These are phyloP conservation scores for Alcis repandata DNA, from an alignment of 2,888 invertebrate genomes.

Conservation along the genomic window DNA sequence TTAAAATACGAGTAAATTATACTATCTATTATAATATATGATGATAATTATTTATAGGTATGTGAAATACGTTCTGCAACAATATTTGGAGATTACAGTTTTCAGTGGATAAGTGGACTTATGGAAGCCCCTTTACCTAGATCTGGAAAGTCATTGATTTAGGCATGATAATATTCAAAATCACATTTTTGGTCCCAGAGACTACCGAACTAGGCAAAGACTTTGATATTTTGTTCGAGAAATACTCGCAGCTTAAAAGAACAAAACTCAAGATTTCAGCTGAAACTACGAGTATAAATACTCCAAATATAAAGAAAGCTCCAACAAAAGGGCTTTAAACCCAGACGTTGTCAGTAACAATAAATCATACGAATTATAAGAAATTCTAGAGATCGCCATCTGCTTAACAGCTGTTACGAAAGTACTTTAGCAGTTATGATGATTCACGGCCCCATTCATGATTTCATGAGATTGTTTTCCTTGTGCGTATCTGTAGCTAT, in stretches of 20 bases:
- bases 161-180: no score
- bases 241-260: not conserved
- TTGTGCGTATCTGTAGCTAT: not conserved
- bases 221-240: not conserved
- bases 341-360: constrained; percentile 33
- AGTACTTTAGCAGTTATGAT: constrained; percentile 41
- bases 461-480: constrained; percentile 34
- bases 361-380: constrained; percentile 49
- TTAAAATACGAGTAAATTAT: no score
- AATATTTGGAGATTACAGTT: no score
- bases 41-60: no score
- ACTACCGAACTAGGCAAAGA: no score
- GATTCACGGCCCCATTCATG: constrained; percentile 44
- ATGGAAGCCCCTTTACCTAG: no score
- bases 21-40: no score
- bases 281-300: constrained; percentile 4
- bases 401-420: constrained; percentile 48
- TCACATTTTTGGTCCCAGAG: no score
- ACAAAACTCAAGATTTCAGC: not conserved
- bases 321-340: constrained; percentile 33
- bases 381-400: constrained; percentile 46
- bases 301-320: constrained; percentile 6
- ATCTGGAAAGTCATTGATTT: no score
- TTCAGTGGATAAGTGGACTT: no score
- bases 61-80: no score